Evolutionary conservation across 2,888 invertebrate genomes (phyloP).

Genomic region (Caenorhabditis sp.): DNA sequence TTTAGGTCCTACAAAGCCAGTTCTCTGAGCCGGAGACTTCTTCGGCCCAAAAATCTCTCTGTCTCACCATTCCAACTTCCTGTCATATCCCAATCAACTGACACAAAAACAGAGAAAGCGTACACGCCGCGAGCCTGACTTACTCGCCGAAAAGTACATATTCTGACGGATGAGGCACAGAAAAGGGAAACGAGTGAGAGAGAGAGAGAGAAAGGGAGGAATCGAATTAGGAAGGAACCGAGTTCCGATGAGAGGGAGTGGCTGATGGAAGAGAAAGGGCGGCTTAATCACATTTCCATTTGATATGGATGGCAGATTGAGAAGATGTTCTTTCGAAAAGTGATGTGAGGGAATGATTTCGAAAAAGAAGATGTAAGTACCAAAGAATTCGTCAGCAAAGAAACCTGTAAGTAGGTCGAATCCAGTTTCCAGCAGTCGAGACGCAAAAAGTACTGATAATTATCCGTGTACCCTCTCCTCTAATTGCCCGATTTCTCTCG

Average conservation of each 20-base stretch:
- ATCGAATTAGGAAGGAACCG: constrained; percentile 21
- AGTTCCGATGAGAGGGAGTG: constrained; percentile 18
- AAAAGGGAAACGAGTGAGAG: background rate
- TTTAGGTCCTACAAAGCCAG: too few relatives aligned
- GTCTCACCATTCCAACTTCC: too few relatives aligned
- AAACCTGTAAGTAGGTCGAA: constrained; percentile 1
- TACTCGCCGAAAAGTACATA: background rate
- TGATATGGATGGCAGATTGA: too few relatives aligned
- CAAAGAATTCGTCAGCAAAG: too few relatives aligned
- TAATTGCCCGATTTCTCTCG: constrained; percentile 16
- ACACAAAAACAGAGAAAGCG: background rate
- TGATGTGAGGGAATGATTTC: too few relatives aligned
- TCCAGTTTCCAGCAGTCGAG: constrained; percentile 7
- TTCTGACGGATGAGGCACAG: too few relatives aligned
- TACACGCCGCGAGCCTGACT: background rate
- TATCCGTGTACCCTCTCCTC: constrained; percentile 3
- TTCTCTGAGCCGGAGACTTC: too few relatives aligned
- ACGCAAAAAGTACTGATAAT: constrained; percentile 45
- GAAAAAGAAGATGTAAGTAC: too few relatives aligned
- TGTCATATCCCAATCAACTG: too few relatives aligned
- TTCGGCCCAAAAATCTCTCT: too few relatives aligned
- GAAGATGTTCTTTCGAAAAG: too few relatives aligned
- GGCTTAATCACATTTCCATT: too few relatives aligned
- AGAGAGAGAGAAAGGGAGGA: background rate
- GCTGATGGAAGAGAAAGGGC: background rate